These are phyloP conservation scores for Drosophila recens DNA, from an alignment of 2,888 invertebrate species.

Conservation along the genomic window DNA sequence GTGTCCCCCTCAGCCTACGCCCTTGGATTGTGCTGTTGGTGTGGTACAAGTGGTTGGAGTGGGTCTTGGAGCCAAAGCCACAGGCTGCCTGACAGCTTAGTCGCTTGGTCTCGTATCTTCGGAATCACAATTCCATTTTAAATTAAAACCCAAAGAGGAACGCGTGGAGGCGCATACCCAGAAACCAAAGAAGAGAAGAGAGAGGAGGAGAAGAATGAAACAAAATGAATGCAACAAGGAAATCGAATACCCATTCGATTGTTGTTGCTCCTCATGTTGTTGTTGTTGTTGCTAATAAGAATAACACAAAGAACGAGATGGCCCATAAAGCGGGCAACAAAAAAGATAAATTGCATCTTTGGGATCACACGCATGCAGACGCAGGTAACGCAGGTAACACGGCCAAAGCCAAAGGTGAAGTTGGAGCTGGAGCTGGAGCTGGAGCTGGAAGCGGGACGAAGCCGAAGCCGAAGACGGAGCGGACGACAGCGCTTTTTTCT, in stretches of 20 bases:
- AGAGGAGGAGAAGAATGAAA: conserved; percentile 34
- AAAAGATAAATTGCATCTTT: conserved; percentile 83
- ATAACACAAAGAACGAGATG: conserved; percentile 73
- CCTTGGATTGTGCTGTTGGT: not conserved
- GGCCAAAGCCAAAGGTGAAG: not conserved
- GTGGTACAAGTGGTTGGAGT: conserved; percentile 19
- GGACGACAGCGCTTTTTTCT: not conserved
- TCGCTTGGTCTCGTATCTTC: conserved; percentile 68
- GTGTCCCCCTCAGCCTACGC: not conserved
- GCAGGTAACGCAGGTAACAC: conserved; percentile 41
- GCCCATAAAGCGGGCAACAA: conserved; percentile 82
- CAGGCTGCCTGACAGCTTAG: conserved; percentile 45
- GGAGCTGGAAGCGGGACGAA: not conserved
- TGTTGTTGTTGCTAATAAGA: conserved; percentile 60
- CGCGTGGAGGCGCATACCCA: conserved; percentile 49
- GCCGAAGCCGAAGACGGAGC: too few species aligned
- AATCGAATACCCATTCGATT: conserved; percentile 58
- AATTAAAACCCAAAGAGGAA: conserved; percentile 67
- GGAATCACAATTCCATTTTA: conserved; percentile 80
- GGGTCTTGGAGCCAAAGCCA: conserved; percentile 18
- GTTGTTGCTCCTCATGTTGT: not conserved
- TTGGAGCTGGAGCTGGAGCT: not conserved
- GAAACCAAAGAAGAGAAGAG: conserved; percentile 34
- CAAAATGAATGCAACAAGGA: conserved; percentile 61
- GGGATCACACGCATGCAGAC: conserved; percentile 67